Evolutionary conservation across 2,888 invertebrate genomes (phyloP), one percentile per base, ranked within the genome.

Genomic region (Eupelmus urozonus): DNA sequence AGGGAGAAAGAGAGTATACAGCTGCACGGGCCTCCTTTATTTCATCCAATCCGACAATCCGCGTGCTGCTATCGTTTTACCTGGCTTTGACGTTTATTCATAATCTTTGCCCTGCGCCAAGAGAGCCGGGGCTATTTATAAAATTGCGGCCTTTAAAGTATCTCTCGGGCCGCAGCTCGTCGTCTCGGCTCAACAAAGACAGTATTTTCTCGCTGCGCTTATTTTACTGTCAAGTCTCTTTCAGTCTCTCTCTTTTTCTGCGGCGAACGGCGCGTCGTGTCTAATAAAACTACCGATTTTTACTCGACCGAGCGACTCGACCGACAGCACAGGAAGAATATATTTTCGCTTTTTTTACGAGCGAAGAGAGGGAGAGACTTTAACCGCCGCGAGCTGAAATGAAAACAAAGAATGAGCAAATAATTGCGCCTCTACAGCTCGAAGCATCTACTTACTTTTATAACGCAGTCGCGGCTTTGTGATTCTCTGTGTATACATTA

Each of bases 101-200:
- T 78, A 65, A 67, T 78, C 57, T 42, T 40, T 7, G 16, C 55
- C 9, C 4, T 27, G 2, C 11, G 40, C 59, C 34, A 34, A 9
- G 3, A 3, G 34, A 34, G 25, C 2, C 49, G 16, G n/a, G 2
- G 60, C 53, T 75, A 77, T 66, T 65, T 77, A 77, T 71, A 77
- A 53, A 67, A 73, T 73, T 73, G 65, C 65, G 51, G 55, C 45
- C 45, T 65, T 73, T 57, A 65, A 73, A 42, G 13, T 27, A 27
- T 40, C 1, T 29, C 27, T 18, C 20, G n/a, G n/a, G n/a, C n/a
- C n/a, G n/a, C 49, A 49, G 29, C 71, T n/a, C 25, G 16, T 11
- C 16, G 0, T 18, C 42, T n/a, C 40, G 23, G 23, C 13, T 40
- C 40, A 49, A 71, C 59, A 70, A 70, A 70, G 59, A 70, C 25